Evolutionary conservation across 2,113 vertebrate genomes (phyloP), one percentile per base, ranked within the genome.

Genomic region (Takifugu flavidus): DNA sequence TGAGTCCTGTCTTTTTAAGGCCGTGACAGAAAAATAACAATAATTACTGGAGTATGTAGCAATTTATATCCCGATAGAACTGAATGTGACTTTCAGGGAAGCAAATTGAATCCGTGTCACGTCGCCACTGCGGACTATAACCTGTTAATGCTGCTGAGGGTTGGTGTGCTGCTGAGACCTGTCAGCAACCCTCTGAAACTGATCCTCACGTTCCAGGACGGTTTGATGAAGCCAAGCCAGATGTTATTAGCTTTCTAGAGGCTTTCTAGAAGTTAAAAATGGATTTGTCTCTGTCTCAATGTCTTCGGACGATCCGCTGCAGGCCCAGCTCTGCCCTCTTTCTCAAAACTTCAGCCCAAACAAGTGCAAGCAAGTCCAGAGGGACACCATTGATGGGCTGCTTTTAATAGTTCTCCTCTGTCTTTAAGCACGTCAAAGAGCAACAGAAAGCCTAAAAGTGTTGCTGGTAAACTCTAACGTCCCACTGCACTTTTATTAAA

Each of bases 241-340:
- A 82, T 70, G 56, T 78, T 82, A 88, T 91, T 89, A 84, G 81
- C 84, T 83, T 87, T 87, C 83, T 86, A 70, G 53, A 57, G 80
- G 52, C 71, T n/a, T n/a, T n/a, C n/a, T n/a, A n/a, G n/a, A 79
- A 72, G 73, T 66, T 84, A 78, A 82, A 84, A 78, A 87, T 67
- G 75, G 75, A 89, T 89, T 86, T 85, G 75, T 87, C 88, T 87
- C 74, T 87, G 88, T 88, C 86, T 86, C 61, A 74, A 75, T 78
- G 68, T 82, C 78, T 83, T 79, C 60, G 70, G 56, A 75, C 85
- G 84, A 90, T 77, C 85, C 80, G 84, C 83, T 57, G 54, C 52
- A 14, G 79, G 53, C 57, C 52, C 54, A 78, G 80, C 75, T 78
- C 64, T 65, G 25, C 56, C 61, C 53, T 75, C 61, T 64, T 67